Evolutionary conservation across 2,113 vertebrate species (phyloP).

Genomic region (Triplophysa rosa): DNA sequence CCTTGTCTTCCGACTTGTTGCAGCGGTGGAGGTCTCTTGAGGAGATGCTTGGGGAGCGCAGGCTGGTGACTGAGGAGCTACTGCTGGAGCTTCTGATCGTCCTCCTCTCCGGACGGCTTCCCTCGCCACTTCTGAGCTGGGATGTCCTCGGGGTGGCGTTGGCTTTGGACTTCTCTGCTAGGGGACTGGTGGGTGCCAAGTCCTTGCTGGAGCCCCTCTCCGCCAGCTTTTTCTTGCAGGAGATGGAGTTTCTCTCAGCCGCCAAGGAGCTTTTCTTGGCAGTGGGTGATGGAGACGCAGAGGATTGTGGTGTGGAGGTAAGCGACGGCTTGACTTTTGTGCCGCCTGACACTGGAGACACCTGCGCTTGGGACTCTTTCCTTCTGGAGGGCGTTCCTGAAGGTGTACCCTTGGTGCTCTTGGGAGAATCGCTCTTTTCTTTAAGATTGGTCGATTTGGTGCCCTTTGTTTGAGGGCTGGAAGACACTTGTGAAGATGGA

Average conservation of each 20-base stretch:
- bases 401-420: slow-evolving; percentile 77
- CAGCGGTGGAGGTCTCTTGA: slow-evolving; percentile 80
- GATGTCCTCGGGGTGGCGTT: slow-evolving; percentile 67
- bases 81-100: slow-evolving; percentile 83
- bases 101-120: slow-evolving; percentile 68
- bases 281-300: slow-evolving; percentile 74
- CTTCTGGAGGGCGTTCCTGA: slow-evolving; percentile 72
- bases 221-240: slow-evolving; percentile 77
- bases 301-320: slow-evolving; percentile 68
- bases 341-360: slow-evolving; percentile 56
- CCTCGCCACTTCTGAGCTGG: slow-evolving; percentile 69
- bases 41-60: slow-evolving; percentile 81
- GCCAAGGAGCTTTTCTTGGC: slow-evolving; percentile 70
- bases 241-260: slow-evolving; percentile 64
- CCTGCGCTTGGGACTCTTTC: slow-evolving; percentile 74
- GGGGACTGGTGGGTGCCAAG: slow-evolving; percentile 81
- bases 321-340: slow-evolving; percentile 78
- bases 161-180: slow-evolving; percentile 75
- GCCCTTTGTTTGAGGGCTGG: slow-evolving; percentile 76
- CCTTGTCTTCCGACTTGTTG: slow-evolving; percentile 94
- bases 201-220: slow-evolving; percentile 86
- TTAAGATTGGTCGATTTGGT: slow-evolving; percentile 68
- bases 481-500: slow-evolving; percentile 71
- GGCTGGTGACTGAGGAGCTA: slow-evolving; percentile 89
- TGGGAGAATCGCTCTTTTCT: slow-evolving; percentile 73